Percentiles rank a stretch among this genome's conserved stretches.
Conservation (phyloP, 1,140 invertebrate species). For the Gyrodactylus salaris region DNA sequence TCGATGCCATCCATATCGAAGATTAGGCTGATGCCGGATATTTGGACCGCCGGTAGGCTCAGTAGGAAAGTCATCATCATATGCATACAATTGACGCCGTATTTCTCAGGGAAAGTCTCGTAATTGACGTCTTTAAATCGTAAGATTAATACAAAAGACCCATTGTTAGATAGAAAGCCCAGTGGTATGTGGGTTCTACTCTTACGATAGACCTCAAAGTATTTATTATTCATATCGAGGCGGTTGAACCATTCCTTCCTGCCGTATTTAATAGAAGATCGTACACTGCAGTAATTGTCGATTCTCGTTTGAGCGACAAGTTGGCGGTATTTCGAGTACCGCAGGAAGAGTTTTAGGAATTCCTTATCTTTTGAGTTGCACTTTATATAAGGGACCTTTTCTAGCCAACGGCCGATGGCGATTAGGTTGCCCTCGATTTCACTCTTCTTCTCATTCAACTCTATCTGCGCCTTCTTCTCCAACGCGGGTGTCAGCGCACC, state of each 20-base stretch:
- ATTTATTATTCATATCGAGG: background rate
- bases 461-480: background rate
- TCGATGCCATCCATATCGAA: background rate
- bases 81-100: background rate
- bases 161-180: background rate
- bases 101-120: background rate
- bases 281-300: slow-evolving; percentile 42
- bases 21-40: background rate
- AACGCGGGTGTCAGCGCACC: background rate
- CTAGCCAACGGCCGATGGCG: background rate
- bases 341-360: slow-evolving; percentile 43
- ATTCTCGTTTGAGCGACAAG: slow-evolving; percentile 45
- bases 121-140: background rate
- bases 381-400: background rate
- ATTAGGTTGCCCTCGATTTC: background rate
- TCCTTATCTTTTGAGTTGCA: slow-evolving; percentile 28
- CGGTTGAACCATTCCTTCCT: background rate
- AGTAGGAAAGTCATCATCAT: background rate
- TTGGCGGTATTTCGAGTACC: slow-evolving; percentile 49
- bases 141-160: background rate
- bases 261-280: slow-evolving; percentile 24
- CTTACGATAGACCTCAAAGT: background rate
- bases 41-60: background rate
- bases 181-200: background rate
- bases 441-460: background rate